Evolutionary conservation across 2,797 vertebrate species (phyloP).

Genomic region (Parauchenoglanis punctatus): DNA sequence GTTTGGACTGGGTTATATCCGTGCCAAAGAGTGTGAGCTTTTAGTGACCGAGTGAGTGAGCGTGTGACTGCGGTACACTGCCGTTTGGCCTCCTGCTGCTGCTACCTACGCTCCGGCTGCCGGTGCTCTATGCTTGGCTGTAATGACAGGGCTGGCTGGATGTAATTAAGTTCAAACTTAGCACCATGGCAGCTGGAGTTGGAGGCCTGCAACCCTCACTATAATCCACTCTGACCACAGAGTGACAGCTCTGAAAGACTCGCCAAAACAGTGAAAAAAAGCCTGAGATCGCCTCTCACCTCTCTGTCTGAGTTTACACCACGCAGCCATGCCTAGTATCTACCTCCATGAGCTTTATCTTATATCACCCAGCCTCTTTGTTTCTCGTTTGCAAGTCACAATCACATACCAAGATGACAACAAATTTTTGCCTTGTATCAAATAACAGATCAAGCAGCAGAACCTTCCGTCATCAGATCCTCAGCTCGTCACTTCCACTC

Average conservation of each 20-base stretch:
- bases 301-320: constrained; percentile 16
- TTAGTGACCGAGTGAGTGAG: constrained; percentile 38
- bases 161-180: constrained; percentile 68
- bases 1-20: constrained; percentile 49
- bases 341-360: constrained; percentile 12
- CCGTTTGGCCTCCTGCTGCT: constrained; percentile 47
- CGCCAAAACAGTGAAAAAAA: constrained; percentile 42
- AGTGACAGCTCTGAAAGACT: constrained; percentile 58
- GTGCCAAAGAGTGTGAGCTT: constrained; percentile 50
- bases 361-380: constrained; percentile 4
- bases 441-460: constrained; percentile 8
- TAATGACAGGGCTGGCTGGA: constrained; percentile 59
- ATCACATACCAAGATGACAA: constrained; percentile 23
- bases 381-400: constrained; percentile 43
- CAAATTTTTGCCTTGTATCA: constrained; percentile 11
- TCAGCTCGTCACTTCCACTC: constrained; percentile 37
- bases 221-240: constrained; percentile 58
- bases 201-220: constrained; percentile 55
- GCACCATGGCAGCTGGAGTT: constrained; percentile 55
- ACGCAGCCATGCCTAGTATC: background rate
- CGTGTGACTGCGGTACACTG: constrained; percentile 55
- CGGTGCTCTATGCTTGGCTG: constrained; percentile 45
- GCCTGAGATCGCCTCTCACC: constrained; percentile 23
- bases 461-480: constrained; percentile 29
- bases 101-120: constrained; percentile 53